These are phyloP conservation scores for Drosophila littoralis DNA, from an alignment of 1,140 invertebrate genomes.

Conservation along the genomic window DNA sequence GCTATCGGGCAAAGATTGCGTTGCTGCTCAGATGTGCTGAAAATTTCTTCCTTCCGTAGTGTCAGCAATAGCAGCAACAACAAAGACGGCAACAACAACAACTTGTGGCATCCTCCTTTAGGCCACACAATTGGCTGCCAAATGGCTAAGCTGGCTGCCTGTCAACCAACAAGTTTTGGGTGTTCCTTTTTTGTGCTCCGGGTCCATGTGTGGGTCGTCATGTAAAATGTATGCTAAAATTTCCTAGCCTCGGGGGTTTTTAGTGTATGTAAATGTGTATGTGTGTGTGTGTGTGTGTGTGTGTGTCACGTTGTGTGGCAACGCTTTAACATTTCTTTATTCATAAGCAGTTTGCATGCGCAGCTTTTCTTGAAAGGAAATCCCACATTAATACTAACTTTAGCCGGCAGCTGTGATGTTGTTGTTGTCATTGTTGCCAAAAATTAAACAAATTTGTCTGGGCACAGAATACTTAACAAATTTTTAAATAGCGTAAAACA, in stretches of 20 bases:
- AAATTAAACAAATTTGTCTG: slow-evolving; percentile 25
- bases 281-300: slow-evolving; percentile 2
- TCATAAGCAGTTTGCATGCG: slow-evolving; percentile 56
- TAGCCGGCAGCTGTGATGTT: slow-evolving; percentile 1
- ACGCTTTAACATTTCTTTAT: slow-evolving; percentile 54
- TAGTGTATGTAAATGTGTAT: no score
- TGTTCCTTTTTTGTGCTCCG: slow-evolving; percentile 37
- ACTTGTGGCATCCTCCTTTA: slow-evolving; percentile 17
- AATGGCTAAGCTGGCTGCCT: slow-evolving; percentile 66
- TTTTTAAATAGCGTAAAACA: slow-evolving; percentile 17
- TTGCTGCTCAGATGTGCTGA: slow-evolving; percentile 60
- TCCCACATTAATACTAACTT: slow-evolving; percentile 73
- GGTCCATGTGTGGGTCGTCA: slow-evolving; percentile 18
- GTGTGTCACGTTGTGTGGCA: slow-evolving; percentile 6
- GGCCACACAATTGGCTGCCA: slow-evolving; percentile 77
- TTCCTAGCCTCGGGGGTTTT: slow-evolving; percentile 18
- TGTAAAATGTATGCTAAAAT: slow-evolving; percentile 52
- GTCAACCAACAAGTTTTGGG: slow-evolving; percentile 54
- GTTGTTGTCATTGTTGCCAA: slow-evolving; percentile 20
- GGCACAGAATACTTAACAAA: slow-evolving; percentile 18
- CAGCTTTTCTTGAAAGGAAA: slow-evolving; percentile 41
- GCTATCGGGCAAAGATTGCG: slow-evolving; percentile 61
- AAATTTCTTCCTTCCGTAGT: slow-evolving; percentile 78
- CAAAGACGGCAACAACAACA: slow-evolving; percentile 8
- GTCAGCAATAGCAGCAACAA: slow-evolving; percentile 49